Base-by-base conservation (phyloP, 2,888 invertebrate species). In the Drosophila pseudotakahashii region DNA sequence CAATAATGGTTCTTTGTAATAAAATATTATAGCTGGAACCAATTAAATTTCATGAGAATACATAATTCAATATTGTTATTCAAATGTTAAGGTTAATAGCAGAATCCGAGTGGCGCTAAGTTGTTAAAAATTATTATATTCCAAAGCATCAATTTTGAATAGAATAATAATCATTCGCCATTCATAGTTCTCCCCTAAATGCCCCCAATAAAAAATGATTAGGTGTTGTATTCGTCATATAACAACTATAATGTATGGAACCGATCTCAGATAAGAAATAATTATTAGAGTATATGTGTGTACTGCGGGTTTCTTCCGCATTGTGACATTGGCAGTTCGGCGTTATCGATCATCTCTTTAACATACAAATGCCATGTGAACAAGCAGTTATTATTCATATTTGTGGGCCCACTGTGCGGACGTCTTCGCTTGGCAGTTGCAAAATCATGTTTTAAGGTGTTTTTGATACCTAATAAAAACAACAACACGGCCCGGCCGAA, bases 381-480 rank as follows among this genome's bases (percentile, higher is more conserved):
- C 45, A 30, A 16, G 44, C 66, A 13, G 47, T 55, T 63, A 53
- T 16, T 47, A 66, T 50, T 64, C 37, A 63, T 30, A 30, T n/a
- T 41, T 19, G 45, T 39, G 11, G 53, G 58, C 57, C 80, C 82
- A 83, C 70, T 88, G 82, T 82, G 54, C 76, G 44, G 45, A 72
- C 72, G 37, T 10, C 59, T 66, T 66, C 64, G 55, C 81, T 70
- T 74, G 74, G 81, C 85, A 73, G 89, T 85, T 84, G 85, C 85
- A 84, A 89, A 88, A 89, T 85, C 88, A 88, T 89, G 87, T 86
- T 87, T 89, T 84, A 76, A 86, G 85, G 85, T 85, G 89, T 85
- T 85, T 85, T 88, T 88, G 85, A 85, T 85, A 88, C 85, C 85
- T 85, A 88, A 88, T 88, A 85, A 85, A 85, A 87, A 85, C 87